Evolutionary conservation across 2,888 invertebrate genomes (phyloP), one percentile per base, ranked within the genome.

Genomic region (Rhogogaster chlorosoma): DNA sequence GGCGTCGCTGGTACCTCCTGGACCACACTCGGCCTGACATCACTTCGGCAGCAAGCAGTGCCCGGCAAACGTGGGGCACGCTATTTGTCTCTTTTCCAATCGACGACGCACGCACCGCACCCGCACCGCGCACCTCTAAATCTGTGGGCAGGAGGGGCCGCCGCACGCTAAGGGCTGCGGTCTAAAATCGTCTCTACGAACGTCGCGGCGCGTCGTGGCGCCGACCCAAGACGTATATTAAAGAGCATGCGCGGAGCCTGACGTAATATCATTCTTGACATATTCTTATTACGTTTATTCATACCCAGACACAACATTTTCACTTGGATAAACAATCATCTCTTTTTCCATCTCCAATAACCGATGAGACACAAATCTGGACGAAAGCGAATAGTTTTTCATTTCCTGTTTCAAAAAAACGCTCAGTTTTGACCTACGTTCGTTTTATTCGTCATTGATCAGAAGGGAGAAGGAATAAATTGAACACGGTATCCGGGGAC

Each of bases 171-270:
- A 87, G 89, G 89, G 92, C 92, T 92, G 92, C 89, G 92, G 87
- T 92, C 92, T 92, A 92, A 92, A 92, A 92, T 89, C 92, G 92
- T 92, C 92, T 87, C 91, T 67, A 64, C 64, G 45, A 42, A 67
- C 85, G 80, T 84, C 84, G 85, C 86, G 86, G 84, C 86, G 87
- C 84, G 85, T 82, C 84, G 53, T 73, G 84, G 83, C 86, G 85
- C 84, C 85, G 87, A 80, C 80, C 80, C 57, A 57, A 80, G 38
- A 42, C 38, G 10, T n/a, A 6, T 42, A 15, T 45, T 83, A 86
- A 86, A 73, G 86, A 85, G 90, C 90, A 91, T 90, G 91, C 91
- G 91, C 91, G 86, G 71, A 84, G 70, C 73, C 85, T 88, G 88
- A 88, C 88, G 87, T 87, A 86, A 87, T 83, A 78, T 38, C 22